phyloP scores from a whole-genome alignment of 2,797 vertebrate genomes.

The Gymnothorax reevesii region DNA sequence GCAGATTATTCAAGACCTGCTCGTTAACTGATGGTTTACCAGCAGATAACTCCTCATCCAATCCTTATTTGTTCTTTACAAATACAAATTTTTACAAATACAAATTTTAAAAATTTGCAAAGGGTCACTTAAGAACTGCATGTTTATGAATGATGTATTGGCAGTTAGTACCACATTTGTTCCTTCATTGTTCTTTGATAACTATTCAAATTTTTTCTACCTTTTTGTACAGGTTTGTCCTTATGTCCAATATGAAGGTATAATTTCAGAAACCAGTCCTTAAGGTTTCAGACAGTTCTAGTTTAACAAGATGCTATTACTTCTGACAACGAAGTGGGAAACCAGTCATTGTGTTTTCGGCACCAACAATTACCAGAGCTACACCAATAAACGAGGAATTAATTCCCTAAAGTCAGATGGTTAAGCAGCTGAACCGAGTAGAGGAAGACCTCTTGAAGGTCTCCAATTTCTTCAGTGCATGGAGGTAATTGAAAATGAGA shows the following conservation, averaged over 20 bases:
- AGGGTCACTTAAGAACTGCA: too few relatives aligned
- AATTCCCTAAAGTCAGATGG: background rate
- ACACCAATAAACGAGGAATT: background rate
- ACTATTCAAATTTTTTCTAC: too few relatives aligned
- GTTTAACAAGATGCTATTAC: background rate
- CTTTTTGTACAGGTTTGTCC: too few relatives aligned
- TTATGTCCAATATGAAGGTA: background rate
- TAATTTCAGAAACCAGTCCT: background rate
- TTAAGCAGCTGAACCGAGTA: background rate
- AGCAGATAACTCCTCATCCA: too few relatives aligned
- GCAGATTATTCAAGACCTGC: too few relatives aligned
- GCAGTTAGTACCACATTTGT: too few relatives aligned
- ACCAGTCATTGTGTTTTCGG: conserved; percentile 11
- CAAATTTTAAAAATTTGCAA: too few relatives aligned
- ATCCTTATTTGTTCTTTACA: too few relatives aligned
- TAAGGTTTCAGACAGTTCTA: background rate
- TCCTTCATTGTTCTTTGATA: too few relatives aligned
- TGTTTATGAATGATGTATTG: too few relatives aligned
- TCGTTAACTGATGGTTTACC: too few relatives aligned
- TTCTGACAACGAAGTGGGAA: background rate
- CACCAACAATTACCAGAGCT: background rate
- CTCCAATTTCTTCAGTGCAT: background rate
- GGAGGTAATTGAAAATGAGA: background rate
- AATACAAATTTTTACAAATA: too few relatives aligned
- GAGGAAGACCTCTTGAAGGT: background rate